These are phyloP conservation scores for Distichodus sexfasciatus DNA, from an alignment of 2,797 vertebrate genomes.

Conservation along the genomic window DNA sequence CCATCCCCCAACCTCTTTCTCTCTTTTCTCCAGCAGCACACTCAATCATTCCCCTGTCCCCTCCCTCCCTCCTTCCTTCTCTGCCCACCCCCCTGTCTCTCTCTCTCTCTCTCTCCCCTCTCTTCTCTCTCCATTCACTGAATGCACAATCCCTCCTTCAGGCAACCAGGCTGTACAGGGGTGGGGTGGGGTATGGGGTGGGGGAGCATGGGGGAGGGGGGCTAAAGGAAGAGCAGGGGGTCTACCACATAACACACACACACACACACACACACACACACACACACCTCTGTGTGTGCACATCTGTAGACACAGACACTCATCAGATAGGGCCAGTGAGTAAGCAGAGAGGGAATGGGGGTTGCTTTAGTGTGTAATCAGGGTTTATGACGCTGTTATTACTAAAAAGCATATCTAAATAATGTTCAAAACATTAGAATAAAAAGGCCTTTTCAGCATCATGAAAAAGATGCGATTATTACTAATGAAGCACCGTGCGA, in stretches of 20 bases:
- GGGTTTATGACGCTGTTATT: too few relatives aligned
- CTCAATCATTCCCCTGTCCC: slow-evolving; percentile 67
- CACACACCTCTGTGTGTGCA: slow-evolving; percentile 46
- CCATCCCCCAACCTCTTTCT: slow-evolving; percentile 33
- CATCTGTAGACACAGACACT: slow-evolving; percentile 64
- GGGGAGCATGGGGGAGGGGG: slow-evolving; percentile 49
- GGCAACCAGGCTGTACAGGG: slow-evolving; percentile 55
- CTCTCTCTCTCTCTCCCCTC: slow-evolving; percentile 63
- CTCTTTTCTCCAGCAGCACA: slow-evolving; percentile 65
- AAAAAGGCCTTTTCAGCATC: too few relatives aligned
- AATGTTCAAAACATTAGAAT: too few relatives aligned
- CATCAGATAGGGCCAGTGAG: slow-evolving; percentile 25
- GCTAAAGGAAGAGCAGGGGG: too few relatives aligned
- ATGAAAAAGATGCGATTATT: too few relatives aligned
- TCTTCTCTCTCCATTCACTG: too few relatives aligned
- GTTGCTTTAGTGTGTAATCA: too few relatives aligned
- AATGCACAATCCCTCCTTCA: slow-evolving; percentile 59
- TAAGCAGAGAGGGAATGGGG: slow-evolving; percentile 17
- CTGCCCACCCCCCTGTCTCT: slow-evolving; percentile 34
- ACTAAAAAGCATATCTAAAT: too few relatives aligned
- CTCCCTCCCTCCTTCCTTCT: slow-evolving; percentile 10
- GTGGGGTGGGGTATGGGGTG: slow-evolving; percentile 43
- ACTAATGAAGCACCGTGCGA: too few relatives aligned
- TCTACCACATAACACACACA: slow-evolving; percentile 38
- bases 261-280: slow-evolving; percentile 58